Evolutionary conservation across 2,797 vertebrate species (phyloP).

Genomic region (Argentina silus): DNA sequence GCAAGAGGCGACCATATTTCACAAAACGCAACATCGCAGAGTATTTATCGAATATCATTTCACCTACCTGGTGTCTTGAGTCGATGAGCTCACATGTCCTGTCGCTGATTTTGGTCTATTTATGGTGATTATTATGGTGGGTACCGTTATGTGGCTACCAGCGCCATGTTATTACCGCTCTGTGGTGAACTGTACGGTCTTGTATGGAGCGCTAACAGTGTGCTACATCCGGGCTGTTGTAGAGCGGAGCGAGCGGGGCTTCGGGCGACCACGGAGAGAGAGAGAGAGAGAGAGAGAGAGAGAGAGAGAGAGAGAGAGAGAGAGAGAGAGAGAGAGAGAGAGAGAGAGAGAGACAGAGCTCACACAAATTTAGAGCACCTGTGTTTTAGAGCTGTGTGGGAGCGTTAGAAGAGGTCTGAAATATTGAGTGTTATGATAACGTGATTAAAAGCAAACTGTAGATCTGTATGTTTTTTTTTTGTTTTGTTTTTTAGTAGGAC

Average conservation of each 20-base stretch:
- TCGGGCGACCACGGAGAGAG: slow-evolving; percentile 15
- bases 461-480: background rate
- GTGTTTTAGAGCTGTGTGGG: slow-evolving; percentile 35
- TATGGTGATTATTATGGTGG: slow-evolving; percentile 43
- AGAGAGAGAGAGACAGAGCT: slow-evolving; percentile 34
- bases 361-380: slow-evolving; percentile 70
- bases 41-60: slow-evolving; percentile 20
- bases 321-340: no score
- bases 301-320: slow-evolving; percentile 28
- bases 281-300: no score
- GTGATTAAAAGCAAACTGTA: background rate
- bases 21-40: slow-evolving; percentile 8
- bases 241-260: slow-evolving; percentile 65
- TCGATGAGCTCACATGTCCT: slow-evolving; percentile 78
- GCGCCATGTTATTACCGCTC: slow-evolving; percentile 80
- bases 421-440: background rate
- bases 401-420: background rate
- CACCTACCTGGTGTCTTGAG: slow-evolving; percentile 70
- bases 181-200: slow-evolving; percentile 66
- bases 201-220: slow-evolving; percentile 54
- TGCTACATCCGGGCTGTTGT: slow-evolving; percentile 82
- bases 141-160: slow-evolving; percentile 75
- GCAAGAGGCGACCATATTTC: slow-evolving; percentile 42
- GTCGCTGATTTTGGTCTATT: slow-evolving; percentile 50
- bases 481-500: background rate